Base-by-base conservation (phyloP, 92 coral and sea anemone genomes). In the Ricordea florida region DNA sequence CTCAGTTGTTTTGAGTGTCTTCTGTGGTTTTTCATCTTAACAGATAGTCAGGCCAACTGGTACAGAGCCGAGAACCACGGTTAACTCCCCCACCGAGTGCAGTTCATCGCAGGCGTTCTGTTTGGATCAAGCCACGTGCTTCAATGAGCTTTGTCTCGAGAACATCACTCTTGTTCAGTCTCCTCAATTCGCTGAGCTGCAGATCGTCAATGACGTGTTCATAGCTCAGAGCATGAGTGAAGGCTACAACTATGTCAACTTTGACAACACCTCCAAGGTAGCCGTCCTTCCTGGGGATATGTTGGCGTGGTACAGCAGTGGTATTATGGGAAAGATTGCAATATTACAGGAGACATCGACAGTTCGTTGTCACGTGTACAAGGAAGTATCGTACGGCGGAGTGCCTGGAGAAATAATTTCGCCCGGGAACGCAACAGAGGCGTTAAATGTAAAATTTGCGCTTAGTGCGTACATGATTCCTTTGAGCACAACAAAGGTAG, bases 281-380 rank as follows among this genome's bases (percentile, higher is more conserved):
- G 40, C 32, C 15, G 80, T 77, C 11, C 47, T 35, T 16, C 56
- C 81, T 25, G 85, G 80, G 2, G 89, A 84, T 43, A 46, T 69
- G 51, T 10, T 84, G 10, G 76, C 47, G 26, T 58, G 68, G 80
- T 13, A 41, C 14, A 44, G 69, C 28, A 59, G 60, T 6, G 9
- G 22, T 24, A 18, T 3, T 0, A 48, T 74, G 5, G 89, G 85
- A 1, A 70, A 55, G 21, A 44, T 84, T 27, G 89, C 85, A 0
- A 18, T 58, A 25, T 14, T 43, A 3, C 41, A 32, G 2, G 36
- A 77, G 27, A 22, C 55, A n/a, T 46, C 74, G 0, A 31, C 35
- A 5, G 15, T 5, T 3, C 34, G 18, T 16, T 56, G 80, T 4
- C 49, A 1, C 4, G 49, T 46, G 11, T 73, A 24, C 36, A 33